phyloP scores from a whole-genome alignment of 2,888 invertebrate species.

The Nymphalis c-album region DNA sequence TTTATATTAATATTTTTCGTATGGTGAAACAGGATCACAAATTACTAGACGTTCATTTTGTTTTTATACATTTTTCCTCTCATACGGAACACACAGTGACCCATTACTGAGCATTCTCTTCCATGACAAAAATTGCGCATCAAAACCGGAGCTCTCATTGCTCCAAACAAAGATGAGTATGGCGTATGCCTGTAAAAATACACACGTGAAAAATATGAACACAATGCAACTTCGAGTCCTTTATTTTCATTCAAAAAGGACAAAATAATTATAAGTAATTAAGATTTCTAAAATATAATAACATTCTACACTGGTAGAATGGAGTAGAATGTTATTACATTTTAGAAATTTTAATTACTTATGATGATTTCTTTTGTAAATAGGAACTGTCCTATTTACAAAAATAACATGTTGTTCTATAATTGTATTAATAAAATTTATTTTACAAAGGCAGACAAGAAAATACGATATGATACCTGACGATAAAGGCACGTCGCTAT shows the following conservation, averaged over 20 bases:
- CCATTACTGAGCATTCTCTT: constrained; percentile 12
- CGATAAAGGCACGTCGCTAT: no score
- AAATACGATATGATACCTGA: no score
- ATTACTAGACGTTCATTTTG: background rate
- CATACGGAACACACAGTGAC: constrained; percentile 14
- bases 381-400: no score
- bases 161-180: constrained; percentile 21
- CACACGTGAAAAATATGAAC: constrained; percentile 9
- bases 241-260: constrained; percentile 3
- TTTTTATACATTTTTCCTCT: constrained; percentile 9
- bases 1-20: background rate
- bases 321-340: no score
- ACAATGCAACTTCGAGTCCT: background rate
- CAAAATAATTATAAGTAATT: background rate
- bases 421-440: no score
- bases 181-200: constrained; percentile 6
- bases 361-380: no score
- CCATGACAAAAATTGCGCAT: constrained; percentile 16
- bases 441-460: no score
- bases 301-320: no score
- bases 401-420: no score
- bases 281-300: background rate
- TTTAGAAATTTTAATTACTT: no score
- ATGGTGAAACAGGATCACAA: background rate
- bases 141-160: constrained; percentile 15